phyloP scores from a whole-genome alignment of 2,797 vertebrate species.

The Stomatorhinus walkeri region DNA sequence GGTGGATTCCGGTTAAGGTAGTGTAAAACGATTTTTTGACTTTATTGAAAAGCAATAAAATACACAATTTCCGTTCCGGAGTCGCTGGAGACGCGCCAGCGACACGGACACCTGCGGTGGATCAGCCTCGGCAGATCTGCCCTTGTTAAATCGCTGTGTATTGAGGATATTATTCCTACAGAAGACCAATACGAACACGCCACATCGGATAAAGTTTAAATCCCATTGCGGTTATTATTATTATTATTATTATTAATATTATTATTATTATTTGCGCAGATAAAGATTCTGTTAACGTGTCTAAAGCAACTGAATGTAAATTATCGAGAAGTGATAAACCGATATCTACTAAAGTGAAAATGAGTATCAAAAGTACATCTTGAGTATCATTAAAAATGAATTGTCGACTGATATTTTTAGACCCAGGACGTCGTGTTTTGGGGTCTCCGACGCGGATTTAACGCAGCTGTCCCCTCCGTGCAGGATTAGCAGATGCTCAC shows the following conservation, averaged over 20 bases:
- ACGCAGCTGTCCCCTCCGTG: conserved; percentile 16
- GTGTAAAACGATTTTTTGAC: neutral
- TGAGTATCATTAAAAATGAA: neutral
- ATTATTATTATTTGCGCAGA: neutral
- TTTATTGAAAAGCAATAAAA: conserved; percentile 3
- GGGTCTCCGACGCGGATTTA: neutral
- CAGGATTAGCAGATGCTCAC: conserved; percentile 60
- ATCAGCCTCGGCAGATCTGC: neutral
- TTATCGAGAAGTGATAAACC: neutral
- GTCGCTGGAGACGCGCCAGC: neutral
- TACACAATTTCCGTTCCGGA: neutral
- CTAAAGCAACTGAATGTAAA: neutral
- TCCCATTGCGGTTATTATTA: neutral
- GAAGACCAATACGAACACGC: neutral
- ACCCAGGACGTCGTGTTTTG: neutral
- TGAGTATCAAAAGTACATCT: neutral
- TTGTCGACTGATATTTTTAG: neutral
- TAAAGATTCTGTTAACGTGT: neutral
- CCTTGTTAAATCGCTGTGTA: neutral
- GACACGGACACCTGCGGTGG: neutral
- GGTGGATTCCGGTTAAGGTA: neutral
- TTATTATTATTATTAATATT: no score
- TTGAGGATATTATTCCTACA: neutral
- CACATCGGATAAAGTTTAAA: neutral
- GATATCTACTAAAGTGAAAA: neutral